These are phyloP conservation scores for Mimas tiliae DNA, from an alignment of 2,888 invertebrate genomes.

Conservation along the genomic window DNA sequence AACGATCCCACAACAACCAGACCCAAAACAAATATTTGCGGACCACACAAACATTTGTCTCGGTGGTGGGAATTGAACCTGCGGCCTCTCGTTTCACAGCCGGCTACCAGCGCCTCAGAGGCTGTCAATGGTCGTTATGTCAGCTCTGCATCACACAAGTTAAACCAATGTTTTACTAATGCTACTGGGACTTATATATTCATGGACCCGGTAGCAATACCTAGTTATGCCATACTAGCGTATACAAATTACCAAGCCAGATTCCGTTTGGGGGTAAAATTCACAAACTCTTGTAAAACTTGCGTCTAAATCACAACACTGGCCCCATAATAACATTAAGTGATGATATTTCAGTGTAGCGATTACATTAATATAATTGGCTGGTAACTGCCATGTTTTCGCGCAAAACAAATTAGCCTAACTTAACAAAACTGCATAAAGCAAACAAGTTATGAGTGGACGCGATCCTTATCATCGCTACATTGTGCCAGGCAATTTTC, in stretches of 20 bases:
- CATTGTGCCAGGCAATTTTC: slow-evolving; percentile 74
- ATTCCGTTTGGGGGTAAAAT: background rate
- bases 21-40: too few species aligned
- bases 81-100: too few species aligned
- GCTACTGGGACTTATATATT: too few species aligned
- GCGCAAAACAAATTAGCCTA: slow-evolving; percentile 53
- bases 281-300: background rate
- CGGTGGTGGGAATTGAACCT: too few species aligned
- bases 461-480: slow-evolving; percentile 61
- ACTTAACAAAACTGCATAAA: slow-evolving; percentile 62
- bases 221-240: too few species aligned
- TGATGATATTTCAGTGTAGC: slow-evolving; percentile 35
- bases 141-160: too few species aligned
- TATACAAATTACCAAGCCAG: background rate
- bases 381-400: slow-evolving; percentile 48
- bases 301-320: slow-evolving; percentile 31
- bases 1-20: too few species aligned
- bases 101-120: too few species aligned
- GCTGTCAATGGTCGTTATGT: too few species aligned
- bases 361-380: slow-evolving; percentile 54
- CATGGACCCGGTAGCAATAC: too few species aligned
- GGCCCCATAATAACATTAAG: slow-evolving; percentile 37
- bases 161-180: too few species aligned
- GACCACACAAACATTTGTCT: too few species aligned
- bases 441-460: slow-evolving; percentile 56